A percentile compares a stretch with the other conserved stretches of the same genome.
Conservation (phyloP, 2,797 vertebrate species). For the Erethizon dorsatum region DNA sequence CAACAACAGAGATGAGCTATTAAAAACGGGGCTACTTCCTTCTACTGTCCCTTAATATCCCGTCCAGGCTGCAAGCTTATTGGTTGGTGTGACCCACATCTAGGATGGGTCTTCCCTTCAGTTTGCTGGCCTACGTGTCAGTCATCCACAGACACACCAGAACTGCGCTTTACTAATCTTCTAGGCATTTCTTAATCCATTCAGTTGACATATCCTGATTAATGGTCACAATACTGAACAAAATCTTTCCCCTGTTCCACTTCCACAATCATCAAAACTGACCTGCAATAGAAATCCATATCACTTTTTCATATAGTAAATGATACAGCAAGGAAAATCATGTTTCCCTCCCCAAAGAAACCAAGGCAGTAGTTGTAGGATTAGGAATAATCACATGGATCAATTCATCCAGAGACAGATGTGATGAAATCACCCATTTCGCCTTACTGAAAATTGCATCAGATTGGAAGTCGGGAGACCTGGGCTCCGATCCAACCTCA, state of each 20-base stretch:
- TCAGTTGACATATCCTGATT: not conserved
- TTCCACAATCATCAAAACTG: not conserved
- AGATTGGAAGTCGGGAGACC: not conserved
- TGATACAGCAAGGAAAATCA: not conserved
- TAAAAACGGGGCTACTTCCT: not conserved
- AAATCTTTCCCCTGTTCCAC: constrained; percentile 6
- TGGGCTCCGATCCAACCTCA: not conserved
- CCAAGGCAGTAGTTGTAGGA: not conserved
- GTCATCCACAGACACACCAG: not conserved
- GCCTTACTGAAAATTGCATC: not conserved
- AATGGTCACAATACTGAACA: not conserved
- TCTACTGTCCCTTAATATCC: not conserved
- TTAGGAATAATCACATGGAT: not conserved
- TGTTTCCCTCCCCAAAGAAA: not conserved
- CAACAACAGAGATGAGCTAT: not conserved
- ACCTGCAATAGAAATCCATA: not conserved
- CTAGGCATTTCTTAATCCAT: not conserved
- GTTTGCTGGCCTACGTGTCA: not conserved
- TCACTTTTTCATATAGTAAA: not conserved
- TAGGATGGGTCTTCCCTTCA: not conserved
- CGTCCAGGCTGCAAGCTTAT: not conserved
- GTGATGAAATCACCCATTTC: not conserved
- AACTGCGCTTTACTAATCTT: not conserved
- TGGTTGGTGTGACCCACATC: not conserved
- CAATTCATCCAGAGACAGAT: not conserved